Base-by-base conservation (phyloP, 2,113 vertebrate genomes). In the Corythoichthys intestinalis region DNA sequence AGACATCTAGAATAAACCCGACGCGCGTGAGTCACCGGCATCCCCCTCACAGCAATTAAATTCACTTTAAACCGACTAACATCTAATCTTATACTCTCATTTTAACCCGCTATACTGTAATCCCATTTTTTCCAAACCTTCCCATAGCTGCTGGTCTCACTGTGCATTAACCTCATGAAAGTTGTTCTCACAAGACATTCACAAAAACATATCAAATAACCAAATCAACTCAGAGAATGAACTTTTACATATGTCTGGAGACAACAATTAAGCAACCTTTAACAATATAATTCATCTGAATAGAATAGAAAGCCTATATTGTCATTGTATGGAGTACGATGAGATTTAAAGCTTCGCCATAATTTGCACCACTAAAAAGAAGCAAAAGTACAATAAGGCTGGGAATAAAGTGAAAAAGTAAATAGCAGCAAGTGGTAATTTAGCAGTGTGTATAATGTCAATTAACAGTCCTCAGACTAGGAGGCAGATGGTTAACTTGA, bases 21-120 rank as follows among this genome's bases (percentile, higher is more conserved):
- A 85, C 78, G 81, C 80, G 78, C 82, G 79, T 73, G 85, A 86
- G 72, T 83, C 81, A 77, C 79, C 75, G 75, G 20, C 78, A 83
- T 76, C 70, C 82, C 75, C 75, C 80, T 86, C 83, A 69, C 86
- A 87, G 79, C 80, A 85, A 86, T 87, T 87, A 89, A 69, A 78
- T 49, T 34, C 77, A 80, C 74, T 87, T 77, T 80, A 69, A 85
- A 80, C 74, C 77, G 84, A 84, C 83, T 72, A 82, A 87, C 86
- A 82, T 79, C 77, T 76, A 80, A 87, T 81, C 80, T 82, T 68
- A 63, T 69, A 67, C 74, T 76, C 70, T 75, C 60, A 74, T 69
- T 76, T 82, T 77, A 76, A 77, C 75, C 78, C 74, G 71, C 68
- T 72, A 52, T 85, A 84, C 70, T 73, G 56, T 86, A 85, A 85